Evolutionary conservation across 2,797 vertebrate species (phyloP).

Genomic region (Muscicapa striata): DNA sequence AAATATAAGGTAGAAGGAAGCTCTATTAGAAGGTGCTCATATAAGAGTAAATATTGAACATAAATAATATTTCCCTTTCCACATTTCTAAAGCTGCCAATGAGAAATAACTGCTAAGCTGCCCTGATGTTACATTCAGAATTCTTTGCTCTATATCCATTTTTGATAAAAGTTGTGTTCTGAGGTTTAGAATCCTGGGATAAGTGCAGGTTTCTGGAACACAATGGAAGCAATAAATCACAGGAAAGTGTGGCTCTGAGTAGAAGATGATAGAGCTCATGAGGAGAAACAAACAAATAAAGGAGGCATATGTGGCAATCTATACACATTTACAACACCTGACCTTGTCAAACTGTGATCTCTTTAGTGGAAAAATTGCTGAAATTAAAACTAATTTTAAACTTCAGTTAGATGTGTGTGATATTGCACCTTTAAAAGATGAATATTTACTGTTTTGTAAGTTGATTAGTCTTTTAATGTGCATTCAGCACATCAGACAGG

Average conservation of each 20-base stretch:
- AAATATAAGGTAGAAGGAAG: neutral
- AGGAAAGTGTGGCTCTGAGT: neutral
- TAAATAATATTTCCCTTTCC: neutral
- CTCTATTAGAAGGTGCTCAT: neutral
- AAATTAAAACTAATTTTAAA: neutral
- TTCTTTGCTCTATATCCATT: neutral
- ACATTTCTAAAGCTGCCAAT: neutral
- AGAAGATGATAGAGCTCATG: neutral
- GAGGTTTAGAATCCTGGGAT: neutral
- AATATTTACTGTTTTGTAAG: neutral
- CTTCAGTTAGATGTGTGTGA: neutral
- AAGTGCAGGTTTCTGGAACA: neutral
- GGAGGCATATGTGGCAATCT: neutral
- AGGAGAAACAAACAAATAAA: neutral
- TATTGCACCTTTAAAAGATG: neutral
- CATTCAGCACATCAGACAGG: constrained; percentile 1
- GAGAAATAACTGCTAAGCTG: neutral
- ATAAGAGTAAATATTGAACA: neutral
- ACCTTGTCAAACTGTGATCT: neutral
- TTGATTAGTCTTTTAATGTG: constrained; percentile 24
- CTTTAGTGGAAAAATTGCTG: neutral
- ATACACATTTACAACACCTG: neutral
- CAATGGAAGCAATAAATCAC: neutral
- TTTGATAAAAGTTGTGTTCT: neutral
- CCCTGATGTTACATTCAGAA: neutral